Percentiles rank a stretch among this genome's conserved stretches.
These are phyloP conservation scores for Drosophila nigrodunni DNA, from an alignment of 1,140 invertebrate species.

Conservation along the genomic window DNA sequence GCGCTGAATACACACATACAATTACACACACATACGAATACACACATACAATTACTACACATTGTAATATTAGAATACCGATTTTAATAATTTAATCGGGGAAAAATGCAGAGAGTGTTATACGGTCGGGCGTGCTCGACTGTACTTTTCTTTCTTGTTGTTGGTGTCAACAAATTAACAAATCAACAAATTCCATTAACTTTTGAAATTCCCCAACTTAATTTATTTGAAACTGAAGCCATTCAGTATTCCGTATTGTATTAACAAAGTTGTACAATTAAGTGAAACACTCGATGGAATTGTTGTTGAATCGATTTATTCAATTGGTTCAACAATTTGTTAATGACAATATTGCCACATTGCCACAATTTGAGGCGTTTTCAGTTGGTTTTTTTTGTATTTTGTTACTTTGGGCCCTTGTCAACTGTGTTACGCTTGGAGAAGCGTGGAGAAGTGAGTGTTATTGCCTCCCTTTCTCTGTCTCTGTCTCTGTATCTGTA, in stretches of 20 bases:
- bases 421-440: constrained; percentile 43
- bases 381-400: background rate
- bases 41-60: no score
- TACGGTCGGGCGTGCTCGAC: no score
- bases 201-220: no score
- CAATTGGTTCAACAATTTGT: constrained; percentile 55
- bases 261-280: constrained; percentile 5
- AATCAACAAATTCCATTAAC: no score
- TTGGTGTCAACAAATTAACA: no score
- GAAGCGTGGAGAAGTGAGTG: constrained; percentile 14
- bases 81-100: no score
- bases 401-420: constrained; percentile 4
- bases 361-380: constrained; percentile 26
- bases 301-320: constrained; percentile 40
- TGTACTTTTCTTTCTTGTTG: no score
- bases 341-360: constrained; percentile 47
- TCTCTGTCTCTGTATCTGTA: background rate
- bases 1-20: no score
- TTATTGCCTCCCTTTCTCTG: background rate
- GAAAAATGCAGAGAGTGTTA: no score
- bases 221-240: no score
- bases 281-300: constrained; percentile 25
- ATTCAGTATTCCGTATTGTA: background rate
- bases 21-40: no score
- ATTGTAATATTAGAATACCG: no score